These are phyloP conservation scores for Cataglyphis altisquamis DNA, from an alignment of 2,888 invertebrate species.

Conservation along the genomic window DNA sequence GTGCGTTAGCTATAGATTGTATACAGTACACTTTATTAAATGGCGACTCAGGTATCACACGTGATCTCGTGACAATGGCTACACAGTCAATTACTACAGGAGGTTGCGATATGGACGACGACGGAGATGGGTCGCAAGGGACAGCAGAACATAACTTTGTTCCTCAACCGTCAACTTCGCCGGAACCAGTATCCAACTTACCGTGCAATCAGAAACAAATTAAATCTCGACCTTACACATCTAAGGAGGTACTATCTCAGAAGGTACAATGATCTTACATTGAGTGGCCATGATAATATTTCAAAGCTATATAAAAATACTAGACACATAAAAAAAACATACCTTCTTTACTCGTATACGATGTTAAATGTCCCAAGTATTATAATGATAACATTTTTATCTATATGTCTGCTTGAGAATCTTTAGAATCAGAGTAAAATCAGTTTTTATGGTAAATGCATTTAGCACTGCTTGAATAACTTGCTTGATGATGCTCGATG, in stretches of 20 bases:
- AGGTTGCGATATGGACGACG: slow-evolving; percentile 84
- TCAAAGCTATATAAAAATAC: slow-evolving; percentile 48
- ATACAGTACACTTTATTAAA: slow-evolving; percentile 79
- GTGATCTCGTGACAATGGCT: slow-evolving; percentile 86
- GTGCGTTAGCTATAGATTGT: slow-evolving; percentile 56
- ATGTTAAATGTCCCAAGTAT: slow-evolving; percentile 16
- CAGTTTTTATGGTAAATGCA: slow-evolving; percentile 76
- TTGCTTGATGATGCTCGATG: slow-evolving; percentile 18
- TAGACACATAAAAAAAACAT: slow-evolving; percentile 50
- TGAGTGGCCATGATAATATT: slow-evolving; percentile 51
- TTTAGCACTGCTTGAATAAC: slow-evolving; percentile 83
- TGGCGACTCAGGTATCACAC: slow-evolving; percentile 85
- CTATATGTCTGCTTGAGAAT: slow-evolving; percentile 32
- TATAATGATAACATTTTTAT: slow-evolving; percentile 19
- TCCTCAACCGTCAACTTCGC: slow-evolving; percentile 86
- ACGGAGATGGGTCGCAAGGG: slow-evolving; percentile 84
- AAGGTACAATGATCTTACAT: slow-evolving; percentile 80
- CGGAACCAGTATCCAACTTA: slow-evolving; percentile 84
- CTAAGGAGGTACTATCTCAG: slow-evolving; percentile 87
- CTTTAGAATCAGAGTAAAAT: slow-evolving; percentile 39
- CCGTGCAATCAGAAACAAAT: slow-evolving; percentile 87
- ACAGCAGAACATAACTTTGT: slow-evolving; percentile 84
- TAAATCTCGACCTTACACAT: slow-evolving; percentile 88
- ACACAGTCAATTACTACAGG: slow-evolving; percentile 83
- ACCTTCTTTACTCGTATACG: slow-evolving; percentile 27